Percentiles rank a stretch among this genome's conserved stretches.
Evolutionary conservation across 2,888 invertebrate genomes (phyloP).

Genomic region (Erebia aethiops): DNA sequence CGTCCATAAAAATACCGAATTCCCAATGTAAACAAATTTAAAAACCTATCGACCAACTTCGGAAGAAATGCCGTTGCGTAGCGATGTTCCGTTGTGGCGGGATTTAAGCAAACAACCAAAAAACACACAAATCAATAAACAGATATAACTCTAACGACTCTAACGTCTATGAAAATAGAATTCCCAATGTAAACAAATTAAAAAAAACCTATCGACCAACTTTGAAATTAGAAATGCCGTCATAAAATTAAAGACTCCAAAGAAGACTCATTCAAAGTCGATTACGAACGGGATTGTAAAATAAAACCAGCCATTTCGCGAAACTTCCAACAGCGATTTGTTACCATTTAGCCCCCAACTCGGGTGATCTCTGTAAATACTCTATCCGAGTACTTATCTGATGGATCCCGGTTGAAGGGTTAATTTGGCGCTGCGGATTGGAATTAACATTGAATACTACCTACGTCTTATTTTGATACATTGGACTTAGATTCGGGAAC

Average conservation of each 20-base stretch:
- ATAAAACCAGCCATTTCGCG: constrained; percentile 43
- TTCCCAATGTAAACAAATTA: not conserved
- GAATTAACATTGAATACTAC: not conserved
- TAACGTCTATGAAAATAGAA: too few relatives aligned
- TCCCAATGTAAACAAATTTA: too few relatives aligned
- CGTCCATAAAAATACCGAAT: too few relatives aligned
- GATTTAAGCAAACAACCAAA: too few relatives aligned
- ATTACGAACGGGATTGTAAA: constrained; percentile 40
- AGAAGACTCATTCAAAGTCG: constrained; percentile 36
- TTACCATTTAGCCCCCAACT: constrained; percentile 42
- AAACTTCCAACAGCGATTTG: constrained; percentile 44
- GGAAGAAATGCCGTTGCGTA: too few relatives aligned
- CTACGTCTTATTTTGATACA: too few relatives aligned
- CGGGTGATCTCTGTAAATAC: constrained; percentile 38
- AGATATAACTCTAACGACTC: too few relatives aligned
- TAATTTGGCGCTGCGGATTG: constrained; percentile 25
- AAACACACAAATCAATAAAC: too few relatives aligned
- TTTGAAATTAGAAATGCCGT: constrained; percentile 31
- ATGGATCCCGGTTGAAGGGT: constrained; percentile 34
- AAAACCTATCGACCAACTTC: too few relatives aligned
- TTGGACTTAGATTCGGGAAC: too few relatives aligned
- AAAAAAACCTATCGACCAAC: constrained; percentile 17
- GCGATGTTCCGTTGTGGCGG: too few relatives aligned
- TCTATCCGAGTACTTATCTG: constrained; percentile 31
- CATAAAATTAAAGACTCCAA: constrained; percentile 37